phyloP scores from a whole-genome alignment of 2,888 invertebrate genomes.

The Tethea ocularis region DNA sequence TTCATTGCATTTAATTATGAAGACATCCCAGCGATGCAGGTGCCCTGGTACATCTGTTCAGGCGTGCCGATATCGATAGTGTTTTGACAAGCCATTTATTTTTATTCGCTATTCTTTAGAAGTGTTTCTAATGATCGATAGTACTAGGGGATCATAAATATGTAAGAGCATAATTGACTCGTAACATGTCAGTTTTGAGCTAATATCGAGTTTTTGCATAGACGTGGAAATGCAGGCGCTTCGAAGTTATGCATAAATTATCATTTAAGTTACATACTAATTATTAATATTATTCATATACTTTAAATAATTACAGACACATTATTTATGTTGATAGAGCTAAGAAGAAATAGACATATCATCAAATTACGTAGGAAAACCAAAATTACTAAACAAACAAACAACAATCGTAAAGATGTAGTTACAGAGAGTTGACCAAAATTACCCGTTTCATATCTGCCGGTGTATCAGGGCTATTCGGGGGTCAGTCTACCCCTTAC shows the following conservation, averaged over 20 bases:
- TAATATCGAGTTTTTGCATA: not conserved
- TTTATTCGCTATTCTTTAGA: not conserved
- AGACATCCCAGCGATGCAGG: not conserved
- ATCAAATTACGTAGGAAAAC: not conserved
- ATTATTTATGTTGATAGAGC: not conserved
- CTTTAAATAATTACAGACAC: too few species aligned
- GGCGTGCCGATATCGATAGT: not conserved
- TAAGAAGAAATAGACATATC: not conserved
- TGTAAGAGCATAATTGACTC: not conserved
- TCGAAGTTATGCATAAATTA: too few species aligned
- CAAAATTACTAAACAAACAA: constrained; percentile 16
- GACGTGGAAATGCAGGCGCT: too few species aligned
- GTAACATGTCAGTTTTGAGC: not conserved
- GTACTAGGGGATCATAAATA: not conserved
- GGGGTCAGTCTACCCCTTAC: not conserved
- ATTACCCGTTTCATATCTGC: constrained; percentile 72
- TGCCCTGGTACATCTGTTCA: constrained; percentile 1
- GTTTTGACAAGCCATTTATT: constrained; percentile 2
- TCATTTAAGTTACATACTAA: too few species aligned
- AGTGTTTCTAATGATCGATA: not conserved
- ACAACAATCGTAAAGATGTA: constrained; percentile 59
- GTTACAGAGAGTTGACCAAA: constrained; percentile 68
- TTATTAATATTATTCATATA: too few species aligned
- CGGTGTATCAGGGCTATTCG: constrained; percentile 21
- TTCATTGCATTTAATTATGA: not conserved